Base-by-base conservation (phyloP, 2,797 vertebrate genomes). In the Lagocephalus sceleratus region DNA sequence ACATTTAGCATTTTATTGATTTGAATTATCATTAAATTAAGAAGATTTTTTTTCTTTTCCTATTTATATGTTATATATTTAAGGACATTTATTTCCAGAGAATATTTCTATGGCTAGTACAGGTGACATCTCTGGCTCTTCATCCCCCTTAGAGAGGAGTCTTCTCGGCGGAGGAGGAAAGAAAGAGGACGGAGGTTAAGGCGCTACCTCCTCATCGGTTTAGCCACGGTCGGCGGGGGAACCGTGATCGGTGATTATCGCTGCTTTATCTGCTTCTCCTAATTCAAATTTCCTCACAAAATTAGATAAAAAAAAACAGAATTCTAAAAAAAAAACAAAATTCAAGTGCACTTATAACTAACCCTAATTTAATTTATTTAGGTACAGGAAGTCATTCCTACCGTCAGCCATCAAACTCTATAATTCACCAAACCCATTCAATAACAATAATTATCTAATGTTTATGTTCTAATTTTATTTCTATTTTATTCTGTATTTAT, bases 171-270 rank as follows among this genome's bases (percentile, higher is more conserved):
- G 52, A 91, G 54, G 67, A 94, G 72, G 68, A 95, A 88, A 71
- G 97, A 98, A 78, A 93, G 89, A 57, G 89, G 88, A 22, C 89
- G 82, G 15, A 96, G 90, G 72, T 76, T 95, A 72, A 92, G 94
- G 14, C 91, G 95, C 22, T 98, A 95, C 73, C 86, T 99, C 47
- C 92, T 99, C 64, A 97, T 99, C 6, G 94, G 96, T 45, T 83
- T 99, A 54, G 97, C 97, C 0, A 94, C 96, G 0, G 87, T 98
- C 0, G 96, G 95, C 9, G 97, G 97, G 0, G 96, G 96, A 58
- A 94, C 95, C 0, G 91, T 94, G 60, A 96, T 98, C 0, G 96
- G 96, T 98, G 68, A 93, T 89, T 82, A 39, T 53, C 17, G 14
- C 42, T 44, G 17, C 6, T 41, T 39, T 41, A 39, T 5, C 20